A percentile compares a stretch with the other conserved stretches of the same genome.
These are phyloP conservation scores for Pseudotriccus pelzelni DNA, from an alignment of 2,797 vertebrate species.

Conservation along the genomic window DNA sequence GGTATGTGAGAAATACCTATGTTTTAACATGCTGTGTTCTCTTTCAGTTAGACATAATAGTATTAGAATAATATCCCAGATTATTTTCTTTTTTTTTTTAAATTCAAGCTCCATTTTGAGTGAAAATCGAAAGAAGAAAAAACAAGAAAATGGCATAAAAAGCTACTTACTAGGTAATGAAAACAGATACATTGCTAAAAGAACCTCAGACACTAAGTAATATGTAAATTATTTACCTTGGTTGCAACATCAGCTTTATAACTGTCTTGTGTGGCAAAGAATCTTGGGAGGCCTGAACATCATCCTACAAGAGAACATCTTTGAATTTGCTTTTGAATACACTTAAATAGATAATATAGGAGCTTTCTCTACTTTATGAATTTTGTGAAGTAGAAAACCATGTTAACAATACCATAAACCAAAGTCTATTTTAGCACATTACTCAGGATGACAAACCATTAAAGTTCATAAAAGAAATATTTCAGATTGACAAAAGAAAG, in stretches of 20 bases:
- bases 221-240: conserved; percentile 77
- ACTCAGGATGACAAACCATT: background rate
- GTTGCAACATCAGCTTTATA: conserved; percentile 76
- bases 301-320: conserved; percentile 77
- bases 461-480: background rate
- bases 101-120: background rate
- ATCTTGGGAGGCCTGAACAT: conserved; percentile 83
- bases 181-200: background rate
- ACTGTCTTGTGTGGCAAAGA: conserved; percentile 82
- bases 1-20: background rate
- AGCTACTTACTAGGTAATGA: background rate
- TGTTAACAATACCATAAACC: background rate
- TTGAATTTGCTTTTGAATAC: conserved; percentile 48
- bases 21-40: background rate
- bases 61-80: background rate
- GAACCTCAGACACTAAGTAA: background rate
- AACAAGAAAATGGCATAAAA: background rate
- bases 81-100: background rate
- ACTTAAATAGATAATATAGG: background rate
- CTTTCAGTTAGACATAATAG: background rate
- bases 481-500: background rate
- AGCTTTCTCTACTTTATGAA: background rate
- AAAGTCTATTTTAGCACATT: background rate
- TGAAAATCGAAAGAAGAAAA: background rate
- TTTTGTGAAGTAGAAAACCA: background rate